Evolutionary conservation across 2,113 vertebrate genomes (phyloP).

Genomic region (Salvelinus alpinus): DNA sequence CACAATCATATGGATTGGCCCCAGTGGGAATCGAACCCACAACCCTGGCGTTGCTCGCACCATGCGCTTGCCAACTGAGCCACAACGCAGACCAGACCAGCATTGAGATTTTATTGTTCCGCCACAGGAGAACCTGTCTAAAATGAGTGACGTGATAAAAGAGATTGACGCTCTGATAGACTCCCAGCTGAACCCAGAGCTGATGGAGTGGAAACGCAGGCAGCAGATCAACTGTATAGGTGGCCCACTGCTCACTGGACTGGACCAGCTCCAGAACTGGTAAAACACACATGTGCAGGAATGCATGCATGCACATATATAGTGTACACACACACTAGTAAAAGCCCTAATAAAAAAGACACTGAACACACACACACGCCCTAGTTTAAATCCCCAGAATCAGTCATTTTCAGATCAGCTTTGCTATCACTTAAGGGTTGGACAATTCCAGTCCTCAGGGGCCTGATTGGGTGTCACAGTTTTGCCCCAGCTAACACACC

Average conservation of each 20-base stretch:
- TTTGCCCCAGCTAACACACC: too few species aligned
- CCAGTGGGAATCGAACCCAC: too few species aligned
- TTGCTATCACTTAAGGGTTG: too few species aligned
- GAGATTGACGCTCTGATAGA: slow-evolving; percentile 87
- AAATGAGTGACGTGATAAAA: slow-evolving; percentile 86
- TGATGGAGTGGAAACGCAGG: slow-evolving; percentile 90
- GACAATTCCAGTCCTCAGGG: too few species aligned
- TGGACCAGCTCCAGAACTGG: slow-evolving; percentile 97
- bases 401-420: too few species aligned
- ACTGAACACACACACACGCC: not conserved
- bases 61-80: too few species aligned
- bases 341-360: too few species aligned
- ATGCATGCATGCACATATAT: not conserved
- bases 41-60: too few species aligned
- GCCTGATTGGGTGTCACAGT: too few species aligned
- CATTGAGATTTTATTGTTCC: not conserved
- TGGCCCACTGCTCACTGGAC: slow-evolving; percentile 84
- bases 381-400: too few species aligned
- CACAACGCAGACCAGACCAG: too few species aligned
- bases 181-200: slow-evolving; percentile 84
- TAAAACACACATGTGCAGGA: slow-evolving; percentile 56
- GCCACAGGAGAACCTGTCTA: slow-evolving; percentile 85
- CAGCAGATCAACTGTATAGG: slow-evolving; percentile 94
- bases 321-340: not conserved
- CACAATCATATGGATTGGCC: too few species aligned